Evolutionary conservation across 2,888 invertebrate genomes (phyloP), one percentile per base, ranked within the genome.

Genomic region (Frankliniella fusca): DNA sequence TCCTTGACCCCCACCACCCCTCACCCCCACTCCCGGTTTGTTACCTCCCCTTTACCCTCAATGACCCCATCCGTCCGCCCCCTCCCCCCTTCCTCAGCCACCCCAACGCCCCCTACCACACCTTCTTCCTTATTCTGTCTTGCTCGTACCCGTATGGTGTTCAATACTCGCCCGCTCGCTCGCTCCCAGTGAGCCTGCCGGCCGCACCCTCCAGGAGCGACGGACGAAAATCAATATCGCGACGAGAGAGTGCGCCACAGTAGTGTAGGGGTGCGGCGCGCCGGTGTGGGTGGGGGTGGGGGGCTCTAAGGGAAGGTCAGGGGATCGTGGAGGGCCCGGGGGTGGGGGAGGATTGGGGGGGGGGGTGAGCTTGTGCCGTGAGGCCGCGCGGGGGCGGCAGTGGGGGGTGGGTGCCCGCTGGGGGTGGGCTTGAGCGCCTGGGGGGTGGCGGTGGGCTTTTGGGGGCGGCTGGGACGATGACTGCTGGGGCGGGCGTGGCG

Each of bases 281-380:
- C 54, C 15, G 20, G 54, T 10, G 70, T 23, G 70, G 70, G 70
- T 23, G 8, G 27, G 23, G 70, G 23, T 0, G 23, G 70, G n/a
- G 27, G 70, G 27, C 54, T 0, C 54, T 54, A 20, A 20, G 70
- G 70, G 18, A 61, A 61, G 61, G 61, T 61, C 61, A 61, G 61
- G 61, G 61, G 61, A 61, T 61, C 28, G 80, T n/a, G 15, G 48
- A 15, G 48, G 23, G 20, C 9, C 15, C 11, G 80, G 27, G 27
- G 48, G 80, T 23, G 84, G 81, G 83, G 81, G 82, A 82, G 81
- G 83, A 79, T 83, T 80, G 80, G 80, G 27, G 81, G 65, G 82
- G 79, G 81, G 81, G 82, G 80, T 38, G 38, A 5, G 38, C 5
- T 38, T 38, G 54, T 15, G 54, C 38, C 38, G 38, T 38, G 54